Base-by-base conservation (phyloP, 2,797 vertebrate species). In the Ambastaia sidthimunki region DNA sequence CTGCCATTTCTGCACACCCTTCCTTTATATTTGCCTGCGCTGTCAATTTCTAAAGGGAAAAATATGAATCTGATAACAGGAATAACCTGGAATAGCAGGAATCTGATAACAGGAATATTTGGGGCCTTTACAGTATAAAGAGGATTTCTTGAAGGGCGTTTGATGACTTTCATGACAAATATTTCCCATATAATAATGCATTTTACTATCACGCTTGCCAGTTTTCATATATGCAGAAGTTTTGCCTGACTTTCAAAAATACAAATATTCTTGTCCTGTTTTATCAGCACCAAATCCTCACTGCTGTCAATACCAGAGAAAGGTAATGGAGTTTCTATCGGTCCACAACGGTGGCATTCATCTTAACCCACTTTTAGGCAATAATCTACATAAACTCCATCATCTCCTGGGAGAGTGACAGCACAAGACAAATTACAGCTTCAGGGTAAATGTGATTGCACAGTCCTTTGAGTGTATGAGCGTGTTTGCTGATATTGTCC, bases 321-420 rank as follows among this genome's bases (percentile, higher is more conserved):
- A 82, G 83, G 66, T 88, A 82, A 88, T 83, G 81, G 59, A 41
- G 83, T 85, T 83, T 71, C 80, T 81, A 74, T 85, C 77, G 82
- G 78, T 54, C 71, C 65, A 71, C 41, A 83, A 47, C 59, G 55
- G 80, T 69, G 83, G 87, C 88, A 88, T 91, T 91, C 85, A 91
- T 91, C 89, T 91, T 91, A 90, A 92, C 92, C 92, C 91, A 92
- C 88, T 93, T 92, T 91, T 80, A 86, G 85, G 87, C 86, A 87
- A 89, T 91, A 92, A 92, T 91, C 90, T 90, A 85, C 89, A 92
- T 90, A 92, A 91, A 91, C 88, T 83, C 85, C 82, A 85, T 82
- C 74, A 84, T 88, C 88, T 90, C 87, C 37, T 23, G 80, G 82
- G 89, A 87, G 78, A 82, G 76, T 83, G 86, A 80, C 13, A 76